Evolutionary conservation across 2,888 invertebrate species (phyloP), one percentile per base, ranked within the genome.

Genomic region (Troides oblongomaculatus): DNA sequence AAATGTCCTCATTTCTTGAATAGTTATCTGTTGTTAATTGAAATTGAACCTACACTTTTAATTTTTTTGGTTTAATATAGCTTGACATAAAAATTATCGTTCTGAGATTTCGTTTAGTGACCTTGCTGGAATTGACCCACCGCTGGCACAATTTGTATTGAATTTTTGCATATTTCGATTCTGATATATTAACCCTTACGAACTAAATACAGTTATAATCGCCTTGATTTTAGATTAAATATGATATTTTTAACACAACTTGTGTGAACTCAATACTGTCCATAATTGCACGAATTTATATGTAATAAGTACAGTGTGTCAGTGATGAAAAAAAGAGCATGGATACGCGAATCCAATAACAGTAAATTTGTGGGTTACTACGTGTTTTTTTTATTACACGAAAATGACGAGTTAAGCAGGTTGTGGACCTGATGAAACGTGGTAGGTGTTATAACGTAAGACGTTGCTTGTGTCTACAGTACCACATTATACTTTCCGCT

Each of bases 61-160:
- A 6, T 12, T 0, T 12, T 50, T 61, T 64, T 53, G 18, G 66
- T 60, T 66, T 63, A 50, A 67, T 75, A 75, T 74, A 72, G 69
- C 75, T 69, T 77, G 78, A 82, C 78, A 84, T 79, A 84, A 82
- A 83, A 85, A 89, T 89, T 85, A 84, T 82, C 77, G 81, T 75
- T 70, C 81, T 90, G 90, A 86, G 89, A 91, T 91, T 91, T 87
- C 81, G 83, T 83, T 79, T 78, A 74, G 80, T 81, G 89, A 84
- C 90, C 91, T 90, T 88, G 87, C 78, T 77, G 77, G 78, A 77
- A 80, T 81, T 85, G 85, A 86, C 85, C 86, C 79, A 69, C 81
- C 78, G 80, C 81, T 78, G 77, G 80, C 83, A 83, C 84, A 82
- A 80, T 82, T 81, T 82, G 80, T 78, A 75, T 77, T 78, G 78